A percentile compares a stretch with the other conserved stretches of the same genome.
These are phyloP conservation scores for Litocranius walleri DNA, from an alignment of 2,113 vertebrate genomes.

Conservation along the genomic window DNA sequence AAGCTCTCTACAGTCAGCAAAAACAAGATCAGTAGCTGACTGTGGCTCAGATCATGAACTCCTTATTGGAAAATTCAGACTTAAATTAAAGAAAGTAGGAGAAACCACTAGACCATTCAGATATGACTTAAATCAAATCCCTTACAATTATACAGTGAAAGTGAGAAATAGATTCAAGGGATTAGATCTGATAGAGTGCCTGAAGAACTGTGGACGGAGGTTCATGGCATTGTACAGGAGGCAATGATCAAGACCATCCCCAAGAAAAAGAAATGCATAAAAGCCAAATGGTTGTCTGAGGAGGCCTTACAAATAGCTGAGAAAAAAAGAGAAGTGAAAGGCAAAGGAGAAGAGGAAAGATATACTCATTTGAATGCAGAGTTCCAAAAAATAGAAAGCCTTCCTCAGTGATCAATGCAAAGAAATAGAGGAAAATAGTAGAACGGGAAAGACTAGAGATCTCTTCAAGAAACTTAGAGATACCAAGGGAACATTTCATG, in stretches of 20 bases:
- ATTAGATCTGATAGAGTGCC: background rate
- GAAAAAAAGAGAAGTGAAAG: background rate
- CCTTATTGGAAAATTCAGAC: background rate
- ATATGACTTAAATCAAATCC: background rate
- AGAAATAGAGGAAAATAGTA: background rate
- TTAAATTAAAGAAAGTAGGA: background rate
- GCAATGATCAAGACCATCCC: background rate
- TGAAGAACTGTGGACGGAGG: background rate
- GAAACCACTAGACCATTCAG: background rate
- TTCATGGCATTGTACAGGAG: background rate
- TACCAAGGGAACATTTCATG: too few species aligned
- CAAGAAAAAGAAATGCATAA: background rate
- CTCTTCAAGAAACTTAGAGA: background rate
- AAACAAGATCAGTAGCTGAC: background rate
- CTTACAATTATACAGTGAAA: background rate
- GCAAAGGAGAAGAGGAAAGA: background rate
- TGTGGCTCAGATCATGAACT: background rate
- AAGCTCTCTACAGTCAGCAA: background rate
- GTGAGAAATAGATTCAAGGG: background rate
- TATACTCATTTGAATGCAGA: background rate
- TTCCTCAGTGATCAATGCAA: background rate
- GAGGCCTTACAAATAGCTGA: background rate
- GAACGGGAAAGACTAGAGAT: background rate
- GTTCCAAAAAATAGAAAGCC: background rate
- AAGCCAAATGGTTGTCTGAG: background rate